Conservation (phyloP, 2,797 vertebrate genomes). For the Poeciliopsis turneri region DNA sequence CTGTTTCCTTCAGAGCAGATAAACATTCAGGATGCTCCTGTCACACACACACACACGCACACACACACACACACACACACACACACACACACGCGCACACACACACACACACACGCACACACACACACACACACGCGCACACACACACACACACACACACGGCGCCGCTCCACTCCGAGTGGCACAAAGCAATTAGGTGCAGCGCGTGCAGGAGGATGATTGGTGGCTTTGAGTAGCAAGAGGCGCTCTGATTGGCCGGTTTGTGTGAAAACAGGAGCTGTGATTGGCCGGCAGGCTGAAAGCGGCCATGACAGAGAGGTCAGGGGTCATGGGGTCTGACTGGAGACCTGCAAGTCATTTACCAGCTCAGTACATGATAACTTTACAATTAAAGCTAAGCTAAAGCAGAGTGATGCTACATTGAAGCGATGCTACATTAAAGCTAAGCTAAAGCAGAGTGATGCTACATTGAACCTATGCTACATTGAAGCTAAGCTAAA, state of each 20-base stretch:
- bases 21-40: not conserved
- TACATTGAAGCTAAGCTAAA: too few relatives aligned
- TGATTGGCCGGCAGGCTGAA: constrained; percentile 45
- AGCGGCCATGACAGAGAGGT: constrained; percentile 37
- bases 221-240: constrained; percentile 28
- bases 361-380: too few relatives aligned
- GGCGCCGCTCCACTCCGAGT: not conserved
- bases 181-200: not conserved
- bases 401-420: too few relatives aligned
- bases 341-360: too few relatives aligned
- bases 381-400: too few relatives aligned
- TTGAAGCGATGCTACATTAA: too few relatives aligned
- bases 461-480: too few relatives aligned
- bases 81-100: not conserved
- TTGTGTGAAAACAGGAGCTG: constrained; percentile 40
- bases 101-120: too few relatives aligned
- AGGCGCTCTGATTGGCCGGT: constrained; percentile 33
- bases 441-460: too few relatives aligned
- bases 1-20: not conserved
- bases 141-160: not conserved
- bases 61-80: not conserved
- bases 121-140: not conserved
- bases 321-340: constrained; percentile 32
- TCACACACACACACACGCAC: constrained; percentile 22
- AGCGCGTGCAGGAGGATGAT: not conserved